Conservation (phyloP, 2,113 vertebrate species). For the Mustela nigripes region DNA sequence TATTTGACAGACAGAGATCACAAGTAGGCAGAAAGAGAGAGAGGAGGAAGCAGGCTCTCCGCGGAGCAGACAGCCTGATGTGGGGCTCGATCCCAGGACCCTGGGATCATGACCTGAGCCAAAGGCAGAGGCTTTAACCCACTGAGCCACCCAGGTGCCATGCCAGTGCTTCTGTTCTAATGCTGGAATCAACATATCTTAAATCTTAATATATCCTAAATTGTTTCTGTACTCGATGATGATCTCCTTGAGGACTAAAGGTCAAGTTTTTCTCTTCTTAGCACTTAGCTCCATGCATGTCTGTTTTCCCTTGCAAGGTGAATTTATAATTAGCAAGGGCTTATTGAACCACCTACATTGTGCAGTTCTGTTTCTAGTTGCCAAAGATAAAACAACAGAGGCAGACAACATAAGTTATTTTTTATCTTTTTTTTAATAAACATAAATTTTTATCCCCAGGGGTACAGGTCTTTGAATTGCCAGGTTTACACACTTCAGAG, state of each 20-base stretch:
- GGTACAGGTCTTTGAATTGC: too few species aligned
- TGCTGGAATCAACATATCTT: neutral
- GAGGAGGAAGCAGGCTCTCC: too few species aligned
- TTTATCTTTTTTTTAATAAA: too few species aligned
- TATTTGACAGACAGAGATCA: too few species aligned
- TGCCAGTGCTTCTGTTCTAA: neutral
- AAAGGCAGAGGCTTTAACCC: too few species aligned
- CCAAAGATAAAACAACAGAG: neutral
- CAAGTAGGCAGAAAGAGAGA: too few species aligned
- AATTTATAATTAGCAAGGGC: slow-evolving; percentile 14
- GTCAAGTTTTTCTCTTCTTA: neutral
- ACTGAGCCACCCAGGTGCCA: too few species aligned
- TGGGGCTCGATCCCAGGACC: too few species aligned
- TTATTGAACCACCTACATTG: slow-evolving; percentile 23
- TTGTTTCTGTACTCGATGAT: slow-evolving; percentile 9
- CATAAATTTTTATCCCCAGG: too few species aligned
- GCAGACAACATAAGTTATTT: neutral
- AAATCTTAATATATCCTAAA: neutral
- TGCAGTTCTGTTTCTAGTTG: neutral
- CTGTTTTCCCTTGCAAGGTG: neutral
- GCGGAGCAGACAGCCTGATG: too few species aligned
- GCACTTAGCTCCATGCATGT: neutral
- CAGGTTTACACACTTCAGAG: too few species aligned
- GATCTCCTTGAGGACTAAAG: neutral
- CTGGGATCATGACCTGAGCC: too few species aligned